Evolutionary conservation across 2,797 vertebrate genomes (phyloP).

Genomic region (Thamnophis elegans): DNA sequence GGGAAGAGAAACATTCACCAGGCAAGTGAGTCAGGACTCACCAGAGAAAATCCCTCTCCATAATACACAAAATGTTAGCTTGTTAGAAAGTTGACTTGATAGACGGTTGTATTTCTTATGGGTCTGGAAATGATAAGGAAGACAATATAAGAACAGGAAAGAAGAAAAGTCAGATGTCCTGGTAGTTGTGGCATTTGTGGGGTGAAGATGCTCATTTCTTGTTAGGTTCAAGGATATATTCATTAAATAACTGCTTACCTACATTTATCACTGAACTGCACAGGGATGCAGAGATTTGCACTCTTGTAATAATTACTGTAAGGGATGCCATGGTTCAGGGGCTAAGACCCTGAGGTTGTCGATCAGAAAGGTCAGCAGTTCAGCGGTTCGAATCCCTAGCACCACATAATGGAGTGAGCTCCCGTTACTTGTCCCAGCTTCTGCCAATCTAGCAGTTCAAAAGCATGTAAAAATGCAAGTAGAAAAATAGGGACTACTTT

Average conservation of each 20-base stretch:
- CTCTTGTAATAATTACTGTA: neutral
- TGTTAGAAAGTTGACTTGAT: neutral
- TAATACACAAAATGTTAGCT: neutral
- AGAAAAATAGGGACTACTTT: too few relatives aligned
- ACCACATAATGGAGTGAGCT: too few relatives aligned
- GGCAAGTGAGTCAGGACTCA: neutral
- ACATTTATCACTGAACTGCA: neutral
- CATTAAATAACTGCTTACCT: neutral
- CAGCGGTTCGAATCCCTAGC: too few relatives aligned
- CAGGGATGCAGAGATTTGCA: neutral
- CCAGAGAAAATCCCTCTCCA: conserved; percentile 28
- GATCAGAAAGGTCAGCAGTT: too few relatives aligned
- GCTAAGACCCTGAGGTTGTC: too few relatives aligned
- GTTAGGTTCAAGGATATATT: neutral
- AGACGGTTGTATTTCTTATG: neutral
- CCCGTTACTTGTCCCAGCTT: too few relatives aligned
- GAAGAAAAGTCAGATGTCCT: neutral
- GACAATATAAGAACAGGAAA: neutral
- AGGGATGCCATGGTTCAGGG: too few relatives aligned
- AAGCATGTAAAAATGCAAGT: too few relatives aligned
- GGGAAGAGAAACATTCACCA: neutral
- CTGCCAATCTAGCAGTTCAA: too few relatives aligned
- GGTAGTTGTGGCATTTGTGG: neutral
- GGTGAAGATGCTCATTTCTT: neutral
- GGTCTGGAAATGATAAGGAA: neutral